Percentiles rank a stretch among this genome's conserved stretches.
phyloP scores from a whole-genome alignment of 2,888 invertebrate species.

The Habroteleia sp. region DNA sequence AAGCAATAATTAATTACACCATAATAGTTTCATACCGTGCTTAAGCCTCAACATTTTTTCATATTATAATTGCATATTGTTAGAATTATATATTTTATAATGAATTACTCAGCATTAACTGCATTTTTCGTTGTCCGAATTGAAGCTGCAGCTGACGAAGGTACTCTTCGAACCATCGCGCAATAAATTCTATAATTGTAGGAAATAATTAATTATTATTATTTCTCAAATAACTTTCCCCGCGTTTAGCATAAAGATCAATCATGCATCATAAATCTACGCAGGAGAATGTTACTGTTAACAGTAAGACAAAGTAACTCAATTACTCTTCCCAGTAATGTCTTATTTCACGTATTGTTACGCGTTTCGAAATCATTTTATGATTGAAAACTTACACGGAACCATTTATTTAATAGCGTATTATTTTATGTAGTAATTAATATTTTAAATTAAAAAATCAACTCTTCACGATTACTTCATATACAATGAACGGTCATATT shows the following conservation, averaged over 20 bases:
- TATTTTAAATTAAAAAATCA: no score
- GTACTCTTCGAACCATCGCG: neutral
- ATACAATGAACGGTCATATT: no score
- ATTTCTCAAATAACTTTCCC: slow-evolving; percentile 21
- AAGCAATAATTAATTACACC: no score
- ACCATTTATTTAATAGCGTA: no score
- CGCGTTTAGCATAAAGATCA: slow-evolving; percentile 20
- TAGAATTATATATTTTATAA: neutral
- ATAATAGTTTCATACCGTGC: no score
- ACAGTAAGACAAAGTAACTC: slow-evolving; percentile 31
- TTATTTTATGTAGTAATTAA: no score
- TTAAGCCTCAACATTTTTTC: no score
- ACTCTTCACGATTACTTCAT: no score
- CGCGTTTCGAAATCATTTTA: neutral
- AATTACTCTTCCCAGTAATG: slow-evolving; percentile 32
- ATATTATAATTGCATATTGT: no score
- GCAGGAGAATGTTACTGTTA: slow-evolving; percentile 1
- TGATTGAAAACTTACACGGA: neutral
- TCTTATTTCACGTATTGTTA: slow-evolving; percentile 11
- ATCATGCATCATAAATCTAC: slow-evolving; percentile 27
- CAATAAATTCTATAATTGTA: slow-evolving; percentile 16
- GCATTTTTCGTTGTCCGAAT: neutral
- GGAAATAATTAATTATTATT: slow-evolving; percentile 34
- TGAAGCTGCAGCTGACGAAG: neutral
- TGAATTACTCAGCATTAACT: slow-evolving; percentile 8